Base-by-base conservation (phyloP, 2,113 vertebrate species). In the Bungarus multicinctus region DNA sequence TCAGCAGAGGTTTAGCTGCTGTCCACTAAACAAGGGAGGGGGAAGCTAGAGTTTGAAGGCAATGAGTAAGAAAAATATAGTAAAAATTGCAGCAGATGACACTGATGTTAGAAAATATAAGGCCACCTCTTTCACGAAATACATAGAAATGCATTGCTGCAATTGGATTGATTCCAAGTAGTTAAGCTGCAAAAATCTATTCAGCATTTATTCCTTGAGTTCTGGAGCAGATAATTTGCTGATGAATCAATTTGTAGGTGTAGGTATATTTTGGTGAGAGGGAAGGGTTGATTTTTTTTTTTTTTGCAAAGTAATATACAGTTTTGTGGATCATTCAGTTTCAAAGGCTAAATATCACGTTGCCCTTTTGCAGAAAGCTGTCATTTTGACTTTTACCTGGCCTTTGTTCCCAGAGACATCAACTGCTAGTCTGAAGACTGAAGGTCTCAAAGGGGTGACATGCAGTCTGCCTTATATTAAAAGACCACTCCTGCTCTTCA, bases 281-380 rank as follows among this genome's bases (percentile, higher is more conserved):
- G 16, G 64, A 54, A 87, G 89, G 54, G 55, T 0, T 53, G 5
- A 0, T 3, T 3, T 11, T 60, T 2, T 27, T 60, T 10, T 50
- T 92, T 14, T 50, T 14, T 27, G 85, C 91, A 0, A 94, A 95
- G 18, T 92, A 95, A 88, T 45, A 95, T 25, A 5, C 34, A 30
- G 74, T 93, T 0, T 58, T 90, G 39, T 89, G 2, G 90, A 30
- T 74, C 20, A 89, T 95, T 94, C 53, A 47, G 52, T 92, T 89
- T 11, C 34, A 60, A 55, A n/a, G 20, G 64, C 91, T 95, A 95
- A 95, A 92, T 94, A 92, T 74, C 52, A 64, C 64, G 2, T 11
- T 94, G 93, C 89, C 81, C 92, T 96, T 95, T 96, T 88, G 85
- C 91, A 90, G 94, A 94, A 95, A 94, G 74, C 85, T 39, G 0